Conservation (phyloP, 1,140 invertebrate genomes). For the Apis dorsata region DNA sequence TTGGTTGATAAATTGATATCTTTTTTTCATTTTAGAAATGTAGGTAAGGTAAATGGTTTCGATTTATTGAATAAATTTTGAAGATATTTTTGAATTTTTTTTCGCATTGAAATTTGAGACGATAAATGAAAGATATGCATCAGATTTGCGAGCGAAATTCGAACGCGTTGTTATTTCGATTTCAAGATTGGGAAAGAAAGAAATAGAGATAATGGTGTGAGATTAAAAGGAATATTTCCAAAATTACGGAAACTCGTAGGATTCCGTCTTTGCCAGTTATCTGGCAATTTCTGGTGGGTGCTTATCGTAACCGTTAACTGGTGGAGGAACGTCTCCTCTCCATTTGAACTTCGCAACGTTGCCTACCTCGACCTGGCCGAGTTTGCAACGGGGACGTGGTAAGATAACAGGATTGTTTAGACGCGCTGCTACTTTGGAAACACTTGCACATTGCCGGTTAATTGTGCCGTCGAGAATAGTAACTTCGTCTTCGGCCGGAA, state of each 20-base stretch:
- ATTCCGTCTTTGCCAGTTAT: not conserved
- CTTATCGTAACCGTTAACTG: slow-evolving; percentile 43
- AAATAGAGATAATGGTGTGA: too few relatives aligned
- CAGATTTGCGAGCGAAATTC: too few relatives aligned
- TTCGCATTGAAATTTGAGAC: too few relatives aligned
- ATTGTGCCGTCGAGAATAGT: slow-evolving; percentile 60
- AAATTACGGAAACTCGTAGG: not conserved
- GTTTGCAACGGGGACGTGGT: slow-evolving; percentile 49
- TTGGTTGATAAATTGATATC: too few relatives aligned
- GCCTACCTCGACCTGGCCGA: slow-evolving; percentile 53
- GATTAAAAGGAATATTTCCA: too few relatives aligned
- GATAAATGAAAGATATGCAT: too few relatives aligned
- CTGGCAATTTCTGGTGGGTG: slow-evolving; percentile 29
- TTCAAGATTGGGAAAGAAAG: too few relatives aligned
- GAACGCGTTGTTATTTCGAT: too few relatives aligned
- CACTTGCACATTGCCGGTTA: slow-evolving; percentile 62
- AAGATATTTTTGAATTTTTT: too few relatives aligned
- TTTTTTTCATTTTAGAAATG: too few relatives aligned
- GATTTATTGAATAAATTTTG: too few relatives aligned
- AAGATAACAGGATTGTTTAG: slow-evolving; percentile 65
- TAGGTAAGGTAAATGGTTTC: too few relatives aligned
- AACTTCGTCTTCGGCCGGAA: slow-evolving; percentile 55
- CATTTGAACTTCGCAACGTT: slow-evolving; percentile 44
- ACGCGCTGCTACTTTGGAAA: slow-evolving; percentile 49
- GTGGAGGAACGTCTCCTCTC: not conserved